Conservation (phyloP, 2,113 vertebrate genomes). For the Oreochromis aureus region DNA sequence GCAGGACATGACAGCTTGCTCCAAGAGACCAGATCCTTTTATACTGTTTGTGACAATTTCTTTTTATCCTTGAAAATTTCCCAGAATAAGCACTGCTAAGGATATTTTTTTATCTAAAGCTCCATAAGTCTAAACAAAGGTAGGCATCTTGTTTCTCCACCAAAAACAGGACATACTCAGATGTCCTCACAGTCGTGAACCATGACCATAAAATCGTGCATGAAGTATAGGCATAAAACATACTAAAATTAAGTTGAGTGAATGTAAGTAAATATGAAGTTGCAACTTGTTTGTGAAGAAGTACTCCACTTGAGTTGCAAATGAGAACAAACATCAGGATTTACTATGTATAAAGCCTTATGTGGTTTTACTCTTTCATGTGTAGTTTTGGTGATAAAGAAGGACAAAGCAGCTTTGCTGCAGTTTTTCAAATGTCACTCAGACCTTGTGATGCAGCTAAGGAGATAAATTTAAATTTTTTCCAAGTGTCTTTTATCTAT, state of each 20-base stretch:
- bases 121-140: background rate
- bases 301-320: background rate
- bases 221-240: background rate
- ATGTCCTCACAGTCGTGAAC: background rate
- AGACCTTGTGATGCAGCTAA: background rate
- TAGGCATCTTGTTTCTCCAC: background rate
- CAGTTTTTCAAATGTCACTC: background rate
- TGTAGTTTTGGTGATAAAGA: background rate
- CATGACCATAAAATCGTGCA: background rate
- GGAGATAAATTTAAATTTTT: background rate
- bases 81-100: background rate
- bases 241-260: background rate
- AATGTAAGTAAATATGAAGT: background rate
- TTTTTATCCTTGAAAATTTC: background rate
- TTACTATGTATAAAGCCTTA: background rate
- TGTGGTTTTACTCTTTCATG: background rate
- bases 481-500: background rate
- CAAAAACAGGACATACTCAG: background rate
- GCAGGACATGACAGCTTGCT: background rate
- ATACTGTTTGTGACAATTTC: background rate
- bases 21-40: background rate
- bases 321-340: background rate
- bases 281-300: background rate
- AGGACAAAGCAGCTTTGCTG: background rate
- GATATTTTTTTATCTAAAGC: background rate